A percentile compares a stretch with the other conserved stretches of the same genome.
Evolutionary conservation across 2,888 invertebrate species (phyloP).

Genomic region (Uloborus plumipes): DNA sequence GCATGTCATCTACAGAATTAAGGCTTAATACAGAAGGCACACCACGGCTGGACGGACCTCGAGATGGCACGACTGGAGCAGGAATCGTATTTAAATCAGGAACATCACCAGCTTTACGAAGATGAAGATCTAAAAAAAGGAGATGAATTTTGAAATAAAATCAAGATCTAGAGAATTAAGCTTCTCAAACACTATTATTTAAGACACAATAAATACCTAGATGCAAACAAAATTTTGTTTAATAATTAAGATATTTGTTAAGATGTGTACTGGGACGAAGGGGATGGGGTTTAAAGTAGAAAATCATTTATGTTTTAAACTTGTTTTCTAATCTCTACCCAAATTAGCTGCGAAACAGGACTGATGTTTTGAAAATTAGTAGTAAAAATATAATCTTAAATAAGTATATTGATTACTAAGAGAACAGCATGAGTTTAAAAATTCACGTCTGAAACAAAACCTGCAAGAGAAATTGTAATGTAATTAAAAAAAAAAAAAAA

Average conservation of each 20-base stretch:
- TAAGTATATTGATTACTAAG: too few species aligned
- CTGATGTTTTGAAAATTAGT: too few species aligned
- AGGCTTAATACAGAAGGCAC: conserved; percentile 66
- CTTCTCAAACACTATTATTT: neutral
- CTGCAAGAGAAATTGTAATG: neutral
- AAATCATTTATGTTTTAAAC: too few species aligned
- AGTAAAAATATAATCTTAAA: too few species aligned
- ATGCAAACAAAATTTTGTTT: too few species aligned
- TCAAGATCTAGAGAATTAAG: neutral
- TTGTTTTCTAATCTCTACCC: too few species aligned
- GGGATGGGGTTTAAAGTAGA: too few species aligned
- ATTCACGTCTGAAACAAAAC: neutral
- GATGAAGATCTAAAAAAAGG: conserved; percentile 43
- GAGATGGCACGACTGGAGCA: conserved; percentile 64
- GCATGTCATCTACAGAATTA: conserved; percentile 65
- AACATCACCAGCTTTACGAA: conserved; percentile 62
- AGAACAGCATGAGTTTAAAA: too few species aligned
- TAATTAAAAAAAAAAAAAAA: neutral
- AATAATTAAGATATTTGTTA: too few species aligned
- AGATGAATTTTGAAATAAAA: neutral
- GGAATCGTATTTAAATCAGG: conserved; percentile 61
- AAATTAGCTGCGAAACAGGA: too few species aligned
- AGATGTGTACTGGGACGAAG: too few species aligned
- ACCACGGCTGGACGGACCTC: conserved; percentile 65
- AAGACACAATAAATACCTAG: neutral